Percentiles rank a stretch among this genome's conserved stretches.
Evolutionary conservation across 2,888 invertebrate species (phyloP).

Genomic region (Carabus problematicus): DNA sequence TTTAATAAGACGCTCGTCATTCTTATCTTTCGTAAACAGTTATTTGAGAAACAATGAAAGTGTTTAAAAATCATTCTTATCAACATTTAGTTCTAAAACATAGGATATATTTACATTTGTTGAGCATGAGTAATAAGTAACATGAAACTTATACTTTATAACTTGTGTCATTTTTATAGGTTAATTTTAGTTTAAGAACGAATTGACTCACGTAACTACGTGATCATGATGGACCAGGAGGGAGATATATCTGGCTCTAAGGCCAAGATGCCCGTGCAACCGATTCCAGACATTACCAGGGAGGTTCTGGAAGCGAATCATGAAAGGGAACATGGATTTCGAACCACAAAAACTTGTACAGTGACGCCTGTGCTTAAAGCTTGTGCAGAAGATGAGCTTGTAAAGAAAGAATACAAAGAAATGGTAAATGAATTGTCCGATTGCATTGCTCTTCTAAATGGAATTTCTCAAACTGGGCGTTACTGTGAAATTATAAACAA

Average conservation of each 20-base stretch:
- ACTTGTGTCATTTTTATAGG: neutral
- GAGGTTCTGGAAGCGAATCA: constrained; percentile 38
- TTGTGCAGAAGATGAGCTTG: constrained; percentile 69
- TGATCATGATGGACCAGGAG: constrained; percentile 34
- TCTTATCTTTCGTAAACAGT: too few species aligned
- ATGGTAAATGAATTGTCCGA: constrained; percentile 61
- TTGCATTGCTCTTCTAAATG: neutral
- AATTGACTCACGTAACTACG: neutral
- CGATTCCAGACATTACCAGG: constrained; percentile 33
- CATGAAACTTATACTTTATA: too few species aligned
- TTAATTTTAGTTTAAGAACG: neutral
- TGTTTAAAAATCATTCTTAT: too few species aligned
- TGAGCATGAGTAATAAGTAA: too few species aligned
- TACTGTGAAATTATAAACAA: too few species aligned
- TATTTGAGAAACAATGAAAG: too few species aligned
- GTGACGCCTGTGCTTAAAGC: constrained; percentile 54
- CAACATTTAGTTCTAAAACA: too few species aligned
- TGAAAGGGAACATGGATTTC: constrained; percentile 34
- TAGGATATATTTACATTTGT: too few species aligned
- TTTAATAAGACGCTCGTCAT: too few species aligned
- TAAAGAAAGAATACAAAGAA: constrained; percentile 67
- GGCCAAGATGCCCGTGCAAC: constrained; percentile 33
- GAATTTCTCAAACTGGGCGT: too few species aligned
- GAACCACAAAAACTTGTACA: constrained; percentile 43
- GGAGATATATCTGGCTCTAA: constrained; percentile 30